A percentile compares a stretch with the other conserved stretches of the same genome.
Conservation (phyloP, 2,888 invertebrate genomes). For the Bimastos eiseni region DNA sequence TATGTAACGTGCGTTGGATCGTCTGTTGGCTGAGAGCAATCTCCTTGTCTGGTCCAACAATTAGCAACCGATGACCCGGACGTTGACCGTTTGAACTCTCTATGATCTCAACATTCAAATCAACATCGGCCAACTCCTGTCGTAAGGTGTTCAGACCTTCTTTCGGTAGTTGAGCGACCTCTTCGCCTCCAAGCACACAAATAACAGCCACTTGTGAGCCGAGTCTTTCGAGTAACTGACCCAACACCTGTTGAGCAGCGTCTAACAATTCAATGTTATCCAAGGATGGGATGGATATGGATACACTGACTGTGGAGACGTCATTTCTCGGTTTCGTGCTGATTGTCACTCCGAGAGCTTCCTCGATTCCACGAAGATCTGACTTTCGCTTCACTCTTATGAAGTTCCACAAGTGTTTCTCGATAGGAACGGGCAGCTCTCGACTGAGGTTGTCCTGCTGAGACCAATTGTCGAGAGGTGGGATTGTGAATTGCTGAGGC, state of each 20-base stretch:
- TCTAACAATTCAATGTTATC: neutral
- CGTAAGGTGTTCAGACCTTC: neutral
- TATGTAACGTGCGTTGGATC: neutral
- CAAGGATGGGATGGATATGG: neutral
- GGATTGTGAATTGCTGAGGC: too few species aligned
- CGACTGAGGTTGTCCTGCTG: neutral
- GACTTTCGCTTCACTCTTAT: neutral
- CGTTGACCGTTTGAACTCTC: neutral
- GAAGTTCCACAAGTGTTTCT: slow-evolving; percentile 6
- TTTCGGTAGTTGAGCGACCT: neutral
- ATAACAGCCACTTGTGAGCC: neutral
- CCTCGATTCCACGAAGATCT: neutral
- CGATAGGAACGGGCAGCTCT: neutral
- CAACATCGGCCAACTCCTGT: neutral
- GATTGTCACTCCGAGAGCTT: neutral
- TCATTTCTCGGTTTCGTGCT: neutral
- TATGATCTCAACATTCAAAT: neutral
- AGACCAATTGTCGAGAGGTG: neutral
- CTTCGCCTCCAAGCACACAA: neutral
- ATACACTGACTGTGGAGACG: neutral
- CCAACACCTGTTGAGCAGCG: neutral
- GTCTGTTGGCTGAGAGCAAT: neutral
- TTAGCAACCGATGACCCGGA: neutral
- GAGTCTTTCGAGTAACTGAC: neutral
- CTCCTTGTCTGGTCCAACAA: neutral